Evolutionary conservation across 2,113 vertebrate species (phyloP).

Genomic region (Eudyptes chrysolophus): DNA sequence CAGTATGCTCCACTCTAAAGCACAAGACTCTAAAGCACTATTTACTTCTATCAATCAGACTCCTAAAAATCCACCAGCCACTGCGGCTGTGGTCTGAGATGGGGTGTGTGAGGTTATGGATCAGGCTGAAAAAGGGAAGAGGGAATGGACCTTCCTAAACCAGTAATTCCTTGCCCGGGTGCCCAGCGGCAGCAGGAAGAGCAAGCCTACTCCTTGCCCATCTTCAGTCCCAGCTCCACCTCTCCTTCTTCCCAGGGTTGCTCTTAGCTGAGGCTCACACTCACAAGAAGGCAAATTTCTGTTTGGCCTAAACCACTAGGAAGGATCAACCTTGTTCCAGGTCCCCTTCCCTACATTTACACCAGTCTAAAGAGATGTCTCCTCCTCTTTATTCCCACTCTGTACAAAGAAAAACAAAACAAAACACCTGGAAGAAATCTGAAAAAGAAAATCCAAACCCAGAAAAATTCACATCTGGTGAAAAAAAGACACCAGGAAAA

Average conservation of each 20-base stretch:
- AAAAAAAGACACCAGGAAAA: background rate
- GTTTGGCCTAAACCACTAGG: background rate
- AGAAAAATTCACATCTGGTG: background rate
- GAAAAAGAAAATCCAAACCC: background rate
- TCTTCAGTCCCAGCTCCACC: background rate
- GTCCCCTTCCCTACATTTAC: background rate
- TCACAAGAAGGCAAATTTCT: background rate
- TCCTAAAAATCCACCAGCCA: background rate
- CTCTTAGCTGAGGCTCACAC: background rate
- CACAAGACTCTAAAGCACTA: background rate
- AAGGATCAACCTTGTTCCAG: background rate
- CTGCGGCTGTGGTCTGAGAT: background rate
- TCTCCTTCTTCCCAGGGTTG: background rate
- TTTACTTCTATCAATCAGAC: background rate
- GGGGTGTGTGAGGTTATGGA: background rate
- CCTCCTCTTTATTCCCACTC: background rate
- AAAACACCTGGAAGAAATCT: background rate
- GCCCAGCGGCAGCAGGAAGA: background rate
- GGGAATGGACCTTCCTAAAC: background rate
- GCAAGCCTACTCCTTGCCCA: accelerated
- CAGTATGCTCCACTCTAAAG: background rate
- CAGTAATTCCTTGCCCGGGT: background rate
- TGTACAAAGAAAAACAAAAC: background rate
- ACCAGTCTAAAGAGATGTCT: background rate
- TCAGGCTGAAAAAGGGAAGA: background rate